Conservation (phyloP, 2,888 invertebrate genomes). For the Steinernema carpocapsae region DNA sequence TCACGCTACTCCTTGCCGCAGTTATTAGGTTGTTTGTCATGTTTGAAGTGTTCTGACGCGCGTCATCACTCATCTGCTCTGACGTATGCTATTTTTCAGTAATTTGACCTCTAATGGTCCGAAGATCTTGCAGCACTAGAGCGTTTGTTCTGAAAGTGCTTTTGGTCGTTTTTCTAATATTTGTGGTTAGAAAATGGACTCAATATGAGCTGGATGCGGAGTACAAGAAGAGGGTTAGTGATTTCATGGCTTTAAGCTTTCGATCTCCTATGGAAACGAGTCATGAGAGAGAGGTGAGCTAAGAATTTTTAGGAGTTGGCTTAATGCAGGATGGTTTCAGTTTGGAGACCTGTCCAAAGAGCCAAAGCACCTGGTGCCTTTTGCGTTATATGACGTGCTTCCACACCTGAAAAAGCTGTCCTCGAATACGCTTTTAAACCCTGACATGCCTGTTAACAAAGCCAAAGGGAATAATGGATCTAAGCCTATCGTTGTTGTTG, state of each 20-base stretch:
- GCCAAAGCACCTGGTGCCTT: neutral
- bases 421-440: neutral
- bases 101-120: neutral
- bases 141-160: neutral
- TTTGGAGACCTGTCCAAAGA: neutral
- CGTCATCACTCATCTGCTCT: neutral
- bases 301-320: no score
- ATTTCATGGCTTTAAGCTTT: neutral
- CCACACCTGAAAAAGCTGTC: neutral
- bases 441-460: neutral
- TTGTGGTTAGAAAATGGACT: neutral
- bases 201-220: neutral
- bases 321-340: no score
- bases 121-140: no score
- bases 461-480: neutral
- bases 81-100: neutral
- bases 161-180: neutral
- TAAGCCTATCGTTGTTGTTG: neutral
- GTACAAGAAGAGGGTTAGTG: neutral
- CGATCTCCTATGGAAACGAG: neutral
- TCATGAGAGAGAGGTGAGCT: neutral
- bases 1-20: no score
- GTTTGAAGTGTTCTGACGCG: neutral
- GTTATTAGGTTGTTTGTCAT: neutral
- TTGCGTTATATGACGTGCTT: neutral